These are phyloP conservation scores for Drosophila funebris DNA, from an alignment of 1,140 invertebrate genomes.

Conservation along the genomic window DNA sequence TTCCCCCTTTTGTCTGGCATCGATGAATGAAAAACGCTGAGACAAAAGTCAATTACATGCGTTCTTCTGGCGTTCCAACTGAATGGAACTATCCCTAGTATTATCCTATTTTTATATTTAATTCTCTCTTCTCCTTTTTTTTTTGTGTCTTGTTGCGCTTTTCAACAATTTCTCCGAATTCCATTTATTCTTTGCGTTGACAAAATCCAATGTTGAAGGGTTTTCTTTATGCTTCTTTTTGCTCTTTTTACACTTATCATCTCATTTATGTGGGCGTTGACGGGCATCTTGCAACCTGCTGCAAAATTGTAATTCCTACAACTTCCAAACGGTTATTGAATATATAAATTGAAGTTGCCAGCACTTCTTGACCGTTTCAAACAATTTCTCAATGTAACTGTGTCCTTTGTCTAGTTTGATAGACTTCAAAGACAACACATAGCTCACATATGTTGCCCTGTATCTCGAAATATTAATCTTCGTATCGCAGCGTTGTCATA, in stretches of 20 bases:
- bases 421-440: not conserved
- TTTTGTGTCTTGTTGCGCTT: slow-evolving; percentile 74
- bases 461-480: slow-evolving; percentile 51
- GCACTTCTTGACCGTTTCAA: too few relatives aligned
- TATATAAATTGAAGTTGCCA: too few relatives aligned
- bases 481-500: slow-evolving; percentile 53
- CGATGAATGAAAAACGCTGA: slow-evolving; percentile 49
- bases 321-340: not conserved
- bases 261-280: slow-evolving; percentile 18
- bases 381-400: not conserved
- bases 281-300: not conserved
- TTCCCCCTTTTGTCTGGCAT: slow-evolving; percentile 27
- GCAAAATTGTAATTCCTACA: not conserved
- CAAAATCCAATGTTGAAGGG: slow-evolving; percentile 62
- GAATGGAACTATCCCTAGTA: slow-evolving; percentile 23
- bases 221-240: slow-evolving; percentile 8
- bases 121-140: slow-evolving; percentile 28
- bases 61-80: slow-evolving; percentile 55
- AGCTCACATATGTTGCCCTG: not conserved
- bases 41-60: slow-evolving; percentile 80
- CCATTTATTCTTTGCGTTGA: slow-evolving; percentile 28
- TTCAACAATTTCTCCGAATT: slow-evolving; percentile 63
- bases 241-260: slow-evolving; percentile 7
- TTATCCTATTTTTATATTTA: slow-evolving; percentile 42
- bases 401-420: not conserved